Percentiles rank a stretch among this genome's conserved stretches.
These are phyloP conservation scores for Chascanopsetta lugubris DNA, from an alignment of 2,113 vertebrate genomes.

Conservation along the genomic window DNA sequence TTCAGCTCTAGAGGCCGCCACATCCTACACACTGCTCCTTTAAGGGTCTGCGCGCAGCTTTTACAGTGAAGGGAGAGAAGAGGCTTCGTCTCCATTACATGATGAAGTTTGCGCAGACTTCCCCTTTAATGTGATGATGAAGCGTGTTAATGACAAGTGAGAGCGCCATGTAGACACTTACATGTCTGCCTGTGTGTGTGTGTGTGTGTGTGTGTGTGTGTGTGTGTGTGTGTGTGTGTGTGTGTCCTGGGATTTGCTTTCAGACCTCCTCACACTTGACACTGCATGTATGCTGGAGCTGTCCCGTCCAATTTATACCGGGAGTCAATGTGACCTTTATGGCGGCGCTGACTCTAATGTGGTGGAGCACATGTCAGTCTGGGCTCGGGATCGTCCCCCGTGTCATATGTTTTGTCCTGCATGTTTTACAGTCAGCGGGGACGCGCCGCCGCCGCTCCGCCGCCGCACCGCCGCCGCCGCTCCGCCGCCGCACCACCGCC, in stretches of 20 bases:
- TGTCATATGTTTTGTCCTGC: slow-evolving; percentile 80
- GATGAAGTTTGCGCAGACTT: slow-evolving; percentile 62
- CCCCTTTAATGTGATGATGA: slow-evolving; percentile 70
- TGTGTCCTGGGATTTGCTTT: slow-evolving; percentile 74
- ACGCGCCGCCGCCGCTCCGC: slow-evolving; percentile 24
- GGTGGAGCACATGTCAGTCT: slow-evolving; percentile 84
- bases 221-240: slow-evolving; percentile 13
- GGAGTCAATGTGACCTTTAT: slow-evolving; percentile 84
- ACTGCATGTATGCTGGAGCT: slow-evolving; percentile 78
- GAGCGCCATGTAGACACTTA: slow-evolving; percentile 55
- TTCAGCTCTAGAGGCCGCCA: too few species aligned
- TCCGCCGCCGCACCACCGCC: slow-evolving; percentile 12
- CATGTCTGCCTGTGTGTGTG: slow-evolving; percentile 12
- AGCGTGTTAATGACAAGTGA: slow-evolving; percentile 72
- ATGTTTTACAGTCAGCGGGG: slow-evolving; percentile 70
- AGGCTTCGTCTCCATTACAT: slow-evolving; percentile 45
- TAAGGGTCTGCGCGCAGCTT: slow-evolving; percentile 35
- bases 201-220: slow-evolving; percentile 10
- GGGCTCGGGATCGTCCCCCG: slow-evolving; percentile 65
- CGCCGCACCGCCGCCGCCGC: slow-evolving; percentile 14
- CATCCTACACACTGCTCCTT: too few species aligned
- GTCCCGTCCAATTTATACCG: slow-evolving; percentile 81
- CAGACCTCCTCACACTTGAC: slow-evolving; percentile 79
- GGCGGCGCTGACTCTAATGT: slow-evolving; percentile 79
- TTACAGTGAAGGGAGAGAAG: neutral